A percentile compares a stretch with the other conserved stretches of the same genome.
Conservation (phyloP, 2,888 invertebrate genomes). For the Gastracanthus pulcherrimus region DNA sequence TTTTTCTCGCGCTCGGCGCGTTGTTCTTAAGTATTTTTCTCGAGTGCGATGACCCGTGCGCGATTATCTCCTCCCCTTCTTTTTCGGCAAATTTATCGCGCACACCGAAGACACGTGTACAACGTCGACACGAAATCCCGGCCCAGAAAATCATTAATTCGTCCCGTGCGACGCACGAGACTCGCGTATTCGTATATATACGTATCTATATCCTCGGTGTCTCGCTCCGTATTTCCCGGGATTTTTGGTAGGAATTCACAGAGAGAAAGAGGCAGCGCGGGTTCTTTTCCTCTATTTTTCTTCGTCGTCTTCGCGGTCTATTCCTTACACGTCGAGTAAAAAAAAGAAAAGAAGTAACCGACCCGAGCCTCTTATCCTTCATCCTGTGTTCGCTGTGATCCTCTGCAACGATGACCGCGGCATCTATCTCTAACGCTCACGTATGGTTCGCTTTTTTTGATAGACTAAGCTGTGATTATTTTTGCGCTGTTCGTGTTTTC, state of each 20-base stretch:
- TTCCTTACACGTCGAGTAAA: too few relatives aligned
- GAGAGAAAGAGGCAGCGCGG: too few relatives aligned
- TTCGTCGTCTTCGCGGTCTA: too few relatives aligned
- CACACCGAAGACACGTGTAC: neutral
- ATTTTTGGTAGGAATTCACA: neutral
- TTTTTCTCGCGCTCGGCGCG: neutral
- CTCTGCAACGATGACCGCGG: too few relatives aligned
- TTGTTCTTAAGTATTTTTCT: too few relatives aligned
- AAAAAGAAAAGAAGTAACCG: too few relatives aligned
- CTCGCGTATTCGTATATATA: too few relatives aligned
- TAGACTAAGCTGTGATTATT: conserved; percentile 33
- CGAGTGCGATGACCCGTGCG: too few relatives aligned
- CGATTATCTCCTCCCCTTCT: neutral
- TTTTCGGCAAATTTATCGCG: neutral
- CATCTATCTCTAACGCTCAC: too few relatives aligned
- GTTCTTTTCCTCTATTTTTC: too few relatives aligned
- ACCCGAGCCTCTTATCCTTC: too few relatives aligned
- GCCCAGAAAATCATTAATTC: conserved; percentile 1
- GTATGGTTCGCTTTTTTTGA: conserved; percentile 13
- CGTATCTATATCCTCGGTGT: neutral
- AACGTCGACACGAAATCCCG: neutral
- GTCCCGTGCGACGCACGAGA: neutral
- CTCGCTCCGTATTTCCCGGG: neutral
- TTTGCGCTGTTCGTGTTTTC: neutral
- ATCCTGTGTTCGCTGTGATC: too few relatives aligned